Evolutionary conservation across 2,888 invertebrate genomes (phyloP).

Genomic region (Acrobasis suavella): DNA sequence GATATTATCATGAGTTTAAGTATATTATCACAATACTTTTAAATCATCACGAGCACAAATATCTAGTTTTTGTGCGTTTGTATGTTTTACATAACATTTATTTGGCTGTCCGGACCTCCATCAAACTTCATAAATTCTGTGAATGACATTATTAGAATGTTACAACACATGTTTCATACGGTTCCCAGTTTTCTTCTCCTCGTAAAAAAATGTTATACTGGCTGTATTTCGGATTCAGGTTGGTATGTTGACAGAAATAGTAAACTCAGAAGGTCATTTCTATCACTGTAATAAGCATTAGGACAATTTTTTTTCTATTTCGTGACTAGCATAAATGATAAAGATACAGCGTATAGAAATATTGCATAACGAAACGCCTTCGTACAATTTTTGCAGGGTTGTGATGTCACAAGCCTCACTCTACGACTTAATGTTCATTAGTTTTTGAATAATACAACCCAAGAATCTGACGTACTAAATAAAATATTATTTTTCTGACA

Average conservation of each 20-base stretch:
- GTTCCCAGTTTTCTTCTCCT: constrained; percentile 2
- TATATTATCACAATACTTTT: not conserved
- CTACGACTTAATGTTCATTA: too few relatives aligned
- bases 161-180: constrained; percentile 9
- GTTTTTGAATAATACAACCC: too few relatives aligned
- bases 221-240: constrained; percentile 7
- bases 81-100: not conserved
- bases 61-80: not conserved
- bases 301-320: too few relatives aligned
- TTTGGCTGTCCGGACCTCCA: not conserved
- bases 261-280: not conserved
- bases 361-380: too few relatives aligned
- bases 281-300: not conserved
- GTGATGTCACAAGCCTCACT: too few relatives aligned
- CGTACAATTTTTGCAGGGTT: too few relatives aligned
- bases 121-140: not conserved
- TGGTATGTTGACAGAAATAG: not conserved
- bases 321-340: too few relatives aligned
- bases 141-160: constrained; percentile 14
- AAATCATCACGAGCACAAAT: not conserved
- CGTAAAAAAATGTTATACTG: constrained; percentile 17
- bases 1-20: too few relatives aligned
- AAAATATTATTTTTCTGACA: too few relatives aligned
- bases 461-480: too few relatives aligned
- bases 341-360: too few relatives aligned